Conservation (phyloP, 2,797 vertebrate species). For the Acanthiza pusilla region DNA sequence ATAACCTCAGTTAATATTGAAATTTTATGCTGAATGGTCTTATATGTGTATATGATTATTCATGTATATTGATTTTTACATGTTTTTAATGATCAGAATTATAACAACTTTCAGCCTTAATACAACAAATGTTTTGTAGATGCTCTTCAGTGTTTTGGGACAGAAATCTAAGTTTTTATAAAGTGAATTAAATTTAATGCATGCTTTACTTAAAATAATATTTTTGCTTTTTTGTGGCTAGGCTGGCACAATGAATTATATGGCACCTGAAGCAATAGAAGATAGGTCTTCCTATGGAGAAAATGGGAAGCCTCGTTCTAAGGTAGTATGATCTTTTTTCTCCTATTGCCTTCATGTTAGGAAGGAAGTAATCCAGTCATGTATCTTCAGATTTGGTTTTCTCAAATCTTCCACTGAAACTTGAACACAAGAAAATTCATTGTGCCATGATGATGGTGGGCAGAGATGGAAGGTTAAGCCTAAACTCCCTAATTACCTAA, state of each 20-base stretch:
- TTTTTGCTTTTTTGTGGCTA: slow-evolving; percentile 55
- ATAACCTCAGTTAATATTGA: background rate
- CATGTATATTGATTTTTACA: background rate
- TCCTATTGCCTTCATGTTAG: background rate
- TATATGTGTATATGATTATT: background rate
- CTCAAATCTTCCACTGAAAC: background rate
- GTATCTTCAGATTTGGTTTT: background rate
- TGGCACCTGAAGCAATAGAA: slow-evolving; percentile 96
- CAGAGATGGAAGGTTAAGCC: background rate
- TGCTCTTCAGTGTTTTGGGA: background rate
- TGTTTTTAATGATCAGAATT: background rate
- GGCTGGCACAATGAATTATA: slow-evolving; percentile 98
- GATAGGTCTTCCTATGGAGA: slow-evolving; percentile 87
- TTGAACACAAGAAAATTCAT: background rate
- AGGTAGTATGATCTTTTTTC: slow-evolving; percentile 73
- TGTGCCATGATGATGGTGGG: background rate
- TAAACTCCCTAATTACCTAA: background rate
- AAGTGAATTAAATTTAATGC: background rate
- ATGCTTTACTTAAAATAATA: background rate
- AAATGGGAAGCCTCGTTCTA: slow-evolving; percentile 84
- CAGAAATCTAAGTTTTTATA: background rate
- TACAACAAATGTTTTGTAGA: background rate
- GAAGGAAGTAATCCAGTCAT: background rate
- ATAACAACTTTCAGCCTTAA: background rate
- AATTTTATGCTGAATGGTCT: background rate